Base-by-base conservation (phyloP, 2,888 invertebrate species). In the Orthosia gothica region DNA sequence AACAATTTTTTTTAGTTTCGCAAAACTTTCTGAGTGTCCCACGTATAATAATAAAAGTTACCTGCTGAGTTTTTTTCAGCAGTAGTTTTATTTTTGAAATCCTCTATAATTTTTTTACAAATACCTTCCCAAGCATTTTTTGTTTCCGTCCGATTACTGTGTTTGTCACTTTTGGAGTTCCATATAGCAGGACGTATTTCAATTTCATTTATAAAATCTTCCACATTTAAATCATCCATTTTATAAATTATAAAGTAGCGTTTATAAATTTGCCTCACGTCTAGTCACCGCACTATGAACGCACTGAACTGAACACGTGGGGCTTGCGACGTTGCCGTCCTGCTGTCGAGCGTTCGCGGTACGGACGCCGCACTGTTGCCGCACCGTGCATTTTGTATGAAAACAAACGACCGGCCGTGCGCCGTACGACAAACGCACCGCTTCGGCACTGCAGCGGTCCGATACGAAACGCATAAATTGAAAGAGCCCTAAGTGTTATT, bases 161-260 rank as follows among this genome's bases (percentile, higher is more conserved):
- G 63, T 63, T 77, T 70, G 62, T 77, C 74, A n/a, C 73, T 67
- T 77, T 77, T 77, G 62, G 77, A 71, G 61, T 76, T 69, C 68
- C 65, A 69, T 40, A 76, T 65, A 69, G 76, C 70, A 59, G 74
- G 70, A 52, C 13, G 69, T 61, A 70, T 65, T 70, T 66, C 70
- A 59, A 70, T 70, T 55, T 70, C 74, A 70, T 75, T 75, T 75
- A 75, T 70, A 65, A 74, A 70, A 54, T 69, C 70, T 70, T 75
- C 64, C 70, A 54, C 54, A 23, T 74, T 70, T 58, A 64, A 52
- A 69, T 69, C 64, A 68, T 74, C 68, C 68, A 68, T 68, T 68
- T 62, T 74, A 12, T n/a, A 61, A 70, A 71, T 65, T 5, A 65
- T 26, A 67, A 67, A n/a, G 45, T 49, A 47, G 49, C 49, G 18